Conservation (phyloP, 2,888 invertebrate genomes). For the Euspilapteryx auroguttella region DNA sequence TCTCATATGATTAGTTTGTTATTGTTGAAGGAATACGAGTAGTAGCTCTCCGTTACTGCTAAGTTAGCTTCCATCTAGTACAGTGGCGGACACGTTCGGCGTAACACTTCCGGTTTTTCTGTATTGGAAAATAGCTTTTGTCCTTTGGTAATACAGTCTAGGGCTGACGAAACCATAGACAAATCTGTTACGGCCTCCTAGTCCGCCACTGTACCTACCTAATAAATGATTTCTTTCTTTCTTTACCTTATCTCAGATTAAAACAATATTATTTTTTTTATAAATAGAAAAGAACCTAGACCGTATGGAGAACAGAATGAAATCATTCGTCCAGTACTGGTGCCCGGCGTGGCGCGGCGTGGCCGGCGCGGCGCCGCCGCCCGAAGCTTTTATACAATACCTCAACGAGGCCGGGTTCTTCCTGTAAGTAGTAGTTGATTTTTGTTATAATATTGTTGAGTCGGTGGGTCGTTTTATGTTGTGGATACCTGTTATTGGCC, state of each 20-base stretch:
- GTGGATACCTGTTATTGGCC: background rate
- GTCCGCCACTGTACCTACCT: too few species aligned
- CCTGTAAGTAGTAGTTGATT: constrained; percentile 55
- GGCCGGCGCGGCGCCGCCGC: constrained; percentile 54
- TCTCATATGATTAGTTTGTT: too few species aligned
- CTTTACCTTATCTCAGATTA: background rate
- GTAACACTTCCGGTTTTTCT: background rate
- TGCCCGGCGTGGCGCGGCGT: constrained; percentile 64
- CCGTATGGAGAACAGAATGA: constrained; percentile 65
- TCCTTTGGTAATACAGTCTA: too few species aligned
- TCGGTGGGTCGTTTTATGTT: background rate
- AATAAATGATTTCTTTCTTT: too few species aligned
- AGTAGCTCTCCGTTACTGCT: too few species aligned
- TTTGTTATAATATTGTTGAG: too few species aligned
- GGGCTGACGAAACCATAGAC: too few species aligned
- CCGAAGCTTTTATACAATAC: constrained; percentile 52
- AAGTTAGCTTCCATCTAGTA: too few species aligned
- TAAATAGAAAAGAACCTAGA: constrained; percentile 62
- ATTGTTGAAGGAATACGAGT: too few species aligned
- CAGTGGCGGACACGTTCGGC: too few species aligned
- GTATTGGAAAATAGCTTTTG: background rate
- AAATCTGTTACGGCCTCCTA: too few species aligned
- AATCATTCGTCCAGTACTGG: constrained; percentile 58
- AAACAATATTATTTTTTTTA: constrained; percentile 1
- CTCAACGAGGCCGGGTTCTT: constrained; percentile 65